Evolutionary conservation across 2,888 invertebrate species (phyloP).

Genomic region (Helobdella robusta): DNA sequence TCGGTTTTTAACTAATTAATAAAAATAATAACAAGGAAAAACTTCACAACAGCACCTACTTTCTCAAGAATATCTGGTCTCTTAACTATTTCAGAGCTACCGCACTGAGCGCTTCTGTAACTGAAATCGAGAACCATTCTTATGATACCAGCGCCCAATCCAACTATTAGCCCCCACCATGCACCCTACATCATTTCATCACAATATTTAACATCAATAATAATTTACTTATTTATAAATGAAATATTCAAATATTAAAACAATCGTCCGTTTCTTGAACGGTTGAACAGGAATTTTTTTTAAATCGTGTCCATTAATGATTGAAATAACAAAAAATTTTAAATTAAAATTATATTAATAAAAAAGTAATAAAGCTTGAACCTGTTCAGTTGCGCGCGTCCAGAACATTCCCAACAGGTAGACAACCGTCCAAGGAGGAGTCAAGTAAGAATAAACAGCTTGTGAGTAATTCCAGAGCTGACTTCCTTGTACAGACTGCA

Average conservation of each 20-base stretch:
- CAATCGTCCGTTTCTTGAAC: too few species aligned
- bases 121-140: slow-evolving; percentile 46
- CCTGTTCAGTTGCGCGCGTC: slow-evolving; percentile 37
- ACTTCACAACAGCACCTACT: slow-evolving; percentile 41
- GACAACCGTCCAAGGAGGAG: slow-evolving; percentile 38
- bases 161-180: slow-evolving; percentile 48
- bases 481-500: slow-evolving; percentile 36
- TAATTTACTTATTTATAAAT: too few species aligned
- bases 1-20: too few species aligned
- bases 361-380: slow-evolving; percentile 23
- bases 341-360: too few species aligned
- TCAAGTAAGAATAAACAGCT: slow-evolving; percentile 37
- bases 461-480: slow-evolving; percentile 39
- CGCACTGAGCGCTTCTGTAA: slow-evolving; percentile 43
- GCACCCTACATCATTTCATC: slow-evolving; percentile 45
- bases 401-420: slow-evolving; percentile 38
- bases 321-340: too few species aligned
- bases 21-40: slow-evolving; percentile 38
- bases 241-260: too few species aligned
- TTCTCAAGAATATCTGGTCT: slow-evolving; percentile 36
- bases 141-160: slow-evolving; percentile 43
- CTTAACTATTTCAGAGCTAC: slow-evolving; percentile 34
- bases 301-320: too few species aligned
- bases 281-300: too few species aligned
- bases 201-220: too few species aligned